Evolutionary conservation across 35 echinoderm and acorn worm genomes (phyloP).

Genomic region (Heliocidaris erythrogramma): DNA sequence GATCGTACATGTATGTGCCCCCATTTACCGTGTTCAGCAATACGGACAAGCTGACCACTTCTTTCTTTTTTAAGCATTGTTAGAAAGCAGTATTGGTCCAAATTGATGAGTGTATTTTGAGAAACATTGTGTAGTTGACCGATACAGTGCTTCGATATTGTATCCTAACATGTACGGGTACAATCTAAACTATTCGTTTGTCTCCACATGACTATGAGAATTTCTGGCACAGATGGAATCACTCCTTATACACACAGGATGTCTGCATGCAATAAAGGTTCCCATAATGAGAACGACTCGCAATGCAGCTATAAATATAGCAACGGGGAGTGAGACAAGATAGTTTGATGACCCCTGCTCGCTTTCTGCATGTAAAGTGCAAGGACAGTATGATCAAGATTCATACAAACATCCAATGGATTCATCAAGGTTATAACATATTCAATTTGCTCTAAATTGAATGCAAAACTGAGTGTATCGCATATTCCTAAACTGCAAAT

Average conservation of each 20-base stretch:
- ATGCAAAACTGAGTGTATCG: background rate
- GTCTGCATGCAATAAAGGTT: background rate
- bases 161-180: background rate
- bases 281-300: background rate
- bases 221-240: background rate
- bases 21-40: background rate
- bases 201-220: background rate
- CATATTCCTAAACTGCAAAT: background rate
- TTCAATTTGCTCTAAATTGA: background rate
- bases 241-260: slow-evolving; percentile 8
- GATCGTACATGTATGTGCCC: background rate
- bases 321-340: background rate
- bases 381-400: background rate
- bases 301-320: background rate
- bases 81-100: background rate
- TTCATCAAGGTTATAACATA: background rate
- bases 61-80: background rate
- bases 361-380: background rate
- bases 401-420: background rate
- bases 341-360: background rate
- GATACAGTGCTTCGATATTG: background rate
- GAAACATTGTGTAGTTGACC: background rate
- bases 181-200: background rate
- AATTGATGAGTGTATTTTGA: background rate
- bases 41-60: background rate